phyloP scores from a whole-genome alignment of 2,888 invertebrate species.

The Lobophora halterata region DNA sequence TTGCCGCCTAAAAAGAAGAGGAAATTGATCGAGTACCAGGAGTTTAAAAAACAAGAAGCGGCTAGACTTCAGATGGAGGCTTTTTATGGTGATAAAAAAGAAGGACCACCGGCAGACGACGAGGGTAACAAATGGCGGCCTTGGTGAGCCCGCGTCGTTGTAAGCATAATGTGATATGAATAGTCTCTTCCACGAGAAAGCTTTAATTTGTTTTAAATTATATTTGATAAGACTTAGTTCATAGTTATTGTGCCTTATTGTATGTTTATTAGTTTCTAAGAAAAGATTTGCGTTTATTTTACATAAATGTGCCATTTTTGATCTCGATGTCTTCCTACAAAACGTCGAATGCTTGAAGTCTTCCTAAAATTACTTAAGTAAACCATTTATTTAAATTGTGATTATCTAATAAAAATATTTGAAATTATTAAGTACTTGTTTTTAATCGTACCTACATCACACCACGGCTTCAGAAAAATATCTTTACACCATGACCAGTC shows the following conservation, averaged over 20 bases:
- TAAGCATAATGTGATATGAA: conserved; percentile 65
- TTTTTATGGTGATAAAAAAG: conserved; percentile 66
- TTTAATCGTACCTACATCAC: too few species aligned
- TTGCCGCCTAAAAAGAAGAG: conserved; percentile 78
- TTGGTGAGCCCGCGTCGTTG: conserved; percentile 46
- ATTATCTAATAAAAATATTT: conserved; percentile 11
- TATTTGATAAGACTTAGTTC: conserved; percentile 29
- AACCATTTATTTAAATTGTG: conserved; percentile 10
- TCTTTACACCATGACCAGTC: too few species aligned
- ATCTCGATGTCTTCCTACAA: conserved; percentile 72
- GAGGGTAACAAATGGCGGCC: conserved; percentile 71
- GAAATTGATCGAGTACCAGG: conserved; percentile 77
- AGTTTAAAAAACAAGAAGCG: conserved; percentile 76
- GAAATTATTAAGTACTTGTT: too few species aligned
- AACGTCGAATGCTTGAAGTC: conserved; percentile 38
- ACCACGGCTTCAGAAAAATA: too few species aligned
- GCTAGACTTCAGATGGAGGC: conserved; percentile 66
- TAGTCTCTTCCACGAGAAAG: conserved; percentile 75
- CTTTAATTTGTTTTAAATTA: conserved; percentile 76
- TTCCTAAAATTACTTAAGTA: conserved; percentile 33
- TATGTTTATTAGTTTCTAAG: conserved; percentile 27
- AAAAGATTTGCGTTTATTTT: conserved; percentile 31
- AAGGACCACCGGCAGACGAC: conserved; percentile 57
- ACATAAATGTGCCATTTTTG: conserved; percentile 63
- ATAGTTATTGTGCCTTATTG: conserved; percentile 28